phyloP scores from a whole-genome alignment of 2,888 invertebrate species.

The Drosophila tanythrix region DNA sequence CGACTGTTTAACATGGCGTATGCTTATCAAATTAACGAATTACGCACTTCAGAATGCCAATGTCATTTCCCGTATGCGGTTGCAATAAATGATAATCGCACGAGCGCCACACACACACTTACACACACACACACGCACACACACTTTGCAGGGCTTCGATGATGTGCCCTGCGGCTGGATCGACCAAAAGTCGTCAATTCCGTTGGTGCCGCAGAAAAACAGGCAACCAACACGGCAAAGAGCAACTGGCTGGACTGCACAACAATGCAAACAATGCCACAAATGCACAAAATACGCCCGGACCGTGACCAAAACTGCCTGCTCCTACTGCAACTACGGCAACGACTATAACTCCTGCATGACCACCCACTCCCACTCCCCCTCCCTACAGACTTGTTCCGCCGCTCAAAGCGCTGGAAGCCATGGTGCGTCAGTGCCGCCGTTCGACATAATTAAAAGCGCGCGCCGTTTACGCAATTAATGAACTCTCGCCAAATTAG shows the following conservation, averaged over 20 bases:
- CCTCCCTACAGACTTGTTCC: background rate
- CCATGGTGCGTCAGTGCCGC: constrained; percentile 37
- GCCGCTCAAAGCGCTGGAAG: constrained; percentile 3
- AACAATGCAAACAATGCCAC: constrained; percentile 77
- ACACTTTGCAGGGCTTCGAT: constrained; percentile 9
- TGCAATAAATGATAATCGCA: constrained; percentile 76
- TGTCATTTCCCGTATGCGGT: constrained; percentile 69
- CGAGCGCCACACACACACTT: constrained; percentile 23
- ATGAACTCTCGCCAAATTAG: constrained; percentile 79
- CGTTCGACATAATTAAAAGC: constrained; percentile 80
- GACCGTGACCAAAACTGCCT: constrained; percentile 42
- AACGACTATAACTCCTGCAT: background rate
- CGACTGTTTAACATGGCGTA: constrained; percentile 66
- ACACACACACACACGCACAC: background rate
- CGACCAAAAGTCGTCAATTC: constrained; percentile 77
- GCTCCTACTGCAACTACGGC: background rate
- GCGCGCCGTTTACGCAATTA: constrained; percentile 79
- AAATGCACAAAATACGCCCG: constrained; percentile 74
- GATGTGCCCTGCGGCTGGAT: constrained; percentile 59
- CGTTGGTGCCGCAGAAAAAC: constrained; percentile 70
- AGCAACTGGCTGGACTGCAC: constrained; percentile 47
- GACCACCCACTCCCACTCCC: background rate
- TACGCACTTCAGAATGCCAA: constrained; percentile 65
- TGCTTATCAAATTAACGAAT: constrained; percentile 79
- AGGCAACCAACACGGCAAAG: constrained; percentile 40